phyloP scores from a whole-genome alignment of 2,113 vertebrate species.

The Tychaedon coryphoeus region DNA sequence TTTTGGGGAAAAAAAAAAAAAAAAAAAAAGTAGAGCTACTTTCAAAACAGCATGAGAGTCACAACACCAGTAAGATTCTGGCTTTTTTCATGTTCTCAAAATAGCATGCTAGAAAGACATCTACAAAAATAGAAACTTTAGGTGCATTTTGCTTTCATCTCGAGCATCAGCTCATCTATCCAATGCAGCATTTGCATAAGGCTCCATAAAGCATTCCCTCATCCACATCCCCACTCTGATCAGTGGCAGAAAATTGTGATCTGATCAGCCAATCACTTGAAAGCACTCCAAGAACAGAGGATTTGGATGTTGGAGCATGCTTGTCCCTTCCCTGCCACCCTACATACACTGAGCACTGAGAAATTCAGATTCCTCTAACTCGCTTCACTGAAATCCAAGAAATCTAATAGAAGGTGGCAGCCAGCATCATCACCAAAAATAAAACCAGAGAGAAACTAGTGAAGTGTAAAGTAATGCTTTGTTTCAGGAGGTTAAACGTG shows the following conservation, averaged over 20 bases:
- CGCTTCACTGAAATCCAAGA: background rate
- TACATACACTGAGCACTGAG: fast-evolving
- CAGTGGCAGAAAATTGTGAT: background rate
- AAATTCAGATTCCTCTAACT: background rate
- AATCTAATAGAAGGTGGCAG: background rate
- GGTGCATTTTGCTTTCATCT: constrained; percentile 34
- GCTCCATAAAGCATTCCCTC: background rate
- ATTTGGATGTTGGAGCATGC: background rate
- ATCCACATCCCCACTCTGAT: background rate
- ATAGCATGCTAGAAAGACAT: background rate
- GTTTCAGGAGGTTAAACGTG: background rate
- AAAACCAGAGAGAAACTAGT: background rate
- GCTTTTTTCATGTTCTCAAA: constrained; percentile 27
- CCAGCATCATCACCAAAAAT: background rate
- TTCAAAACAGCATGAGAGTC: constrained; percentile 13
- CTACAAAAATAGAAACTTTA: constrained; percentile 31
- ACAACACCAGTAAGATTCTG: background rate
- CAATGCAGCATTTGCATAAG: background rate
- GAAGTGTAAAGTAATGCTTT: background rate
- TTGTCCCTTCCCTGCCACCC: background rate
- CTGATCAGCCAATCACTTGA: background rate
- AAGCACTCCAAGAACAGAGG: background rate
- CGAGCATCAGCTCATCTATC: background rate
- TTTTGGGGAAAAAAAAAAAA: background rate
- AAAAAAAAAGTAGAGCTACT: background rate